phyloP scores from a whole-genome alignment of 2,888 invertebrate species.

The Thereva nobilitata region DNA sequence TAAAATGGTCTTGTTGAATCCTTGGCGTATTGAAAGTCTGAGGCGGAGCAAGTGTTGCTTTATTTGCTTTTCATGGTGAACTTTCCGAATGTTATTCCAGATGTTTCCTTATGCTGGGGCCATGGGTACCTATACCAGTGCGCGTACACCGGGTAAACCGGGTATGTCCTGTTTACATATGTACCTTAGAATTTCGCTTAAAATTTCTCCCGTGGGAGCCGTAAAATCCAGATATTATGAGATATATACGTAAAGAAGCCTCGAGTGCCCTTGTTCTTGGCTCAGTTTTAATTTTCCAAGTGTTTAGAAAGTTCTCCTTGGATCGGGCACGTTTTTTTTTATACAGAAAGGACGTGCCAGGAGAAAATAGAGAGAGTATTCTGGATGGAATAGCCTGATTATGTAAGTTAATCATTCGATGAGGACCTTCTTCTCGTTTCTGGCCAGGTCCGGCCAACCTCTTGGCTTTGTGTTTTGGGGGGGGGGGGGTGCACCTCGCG shows the following conservation, averaged over 20 bases:
- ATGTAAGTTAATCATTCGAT: slow-evolving; percentile 10
- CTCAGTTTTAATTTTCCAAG: slow-evolving; percentile 26
- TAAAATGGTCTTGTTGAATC: slow-evolving; percentile 29
- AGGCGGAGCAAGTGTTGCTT: slow-evolving; percentile 16
- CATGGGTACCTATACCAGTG: too few relatives aligned
- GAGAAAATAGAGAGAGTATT: background rate
- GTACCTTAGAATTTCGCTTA: slow-evolving; percentile 26
- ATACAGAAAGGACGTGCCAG: slow-evolving; percentile 1
- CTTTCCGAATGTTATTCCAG: slow-evolving; percentile 30
- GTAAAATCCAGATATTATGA: slow-evolving; percentile 37
- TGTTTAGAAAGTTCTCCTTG: slow-evolving; percentile 24
- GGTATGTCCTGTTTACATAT: slow-evolving; percentile 32
- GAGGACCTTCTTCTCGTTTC: background rate
- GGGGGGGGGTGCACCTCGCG: slow-evolving; percentile 14
- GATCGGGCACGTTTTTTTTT: slow-evolving; percentile 27
- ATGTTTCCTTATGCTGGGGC: slow-evolving; percentile 10
- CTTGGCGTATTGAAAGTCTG: slow-evolving; percentile 26
- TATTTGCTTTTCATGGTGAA: slow-evolving; percentile 29
- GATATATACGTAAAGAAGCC: slow-evolving; percentile 14
- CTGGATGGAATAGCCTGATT: slow-evolving; percentile 14
- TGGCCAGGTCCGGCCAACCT: slow-evolving; percentile 5
- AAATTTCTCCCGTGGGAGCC: slow-evolving; percentile 26
- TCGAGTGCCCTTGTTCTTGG: slow-evolving; percentile 5
- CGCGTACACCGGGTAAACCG: slow-evolving; percentile 19
- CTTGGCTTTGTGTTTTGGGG: slow-evolving; percentile 16